Evolutionary conservation across 53 echinoderm and acorn worm genomes (phyloP), one percentile per base, ranked within the genome.

Genomic region (Echinarachnius parma): DNA sequence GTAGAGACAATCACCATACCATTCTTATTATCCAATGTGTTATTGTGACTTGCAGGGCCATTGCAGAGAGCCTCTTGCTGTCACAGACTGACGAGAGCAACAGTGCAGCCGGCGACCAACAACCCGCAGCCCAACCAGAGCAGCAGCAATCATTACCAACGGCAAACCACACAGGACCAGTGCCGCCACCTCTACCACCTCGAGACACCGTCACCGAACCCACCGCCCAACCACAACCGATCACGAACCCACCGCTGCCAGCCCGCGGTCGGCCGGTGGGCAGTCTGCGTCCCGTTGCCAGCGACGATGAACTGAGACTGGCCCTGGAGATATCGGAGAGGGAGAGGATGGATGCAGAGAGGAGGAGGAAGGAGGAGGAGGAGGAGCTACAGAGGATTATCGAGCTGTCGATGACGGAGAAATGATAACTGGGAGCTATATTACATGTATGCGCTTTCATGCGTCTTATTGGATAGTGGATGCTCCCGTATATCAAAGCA

Each of bases 371-470:
- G 60, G 68, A 86, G 36, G 95, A 95, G 33, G 95, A 95, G 15
- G 95, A 95, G 46, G 90, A 95, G 69, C 80, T 95, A 2, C 79
- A 90, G 45, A 82, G 69, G 77, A 95, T 95, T 56, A 50, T 95
- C 32, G 77, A 89, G 81, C 87, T 94, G 22, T 94, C 94, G 16
- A 60, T 94, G 48, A 77, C 80, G 1, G 94, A 94, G 29, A 94
- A 94, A 76, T 94, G 86, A 90, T 34, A 42, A 5, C 39, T 33
- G n/a, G n/a, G n/a, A n/a, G n/a, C n/a, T n/a, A n/a, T n/a, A 13
- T 42, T 14, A 42, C 7, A n/a, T n/a, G n/a, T n/a, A n/a, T n/a
- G n/a, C n/a, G n/a, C n/a, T n/a, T n/a, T n/a, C n/a, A n/a, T n/a
- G n/a, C n/a, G n/a, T n/a, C n/a, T n/a, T n/a, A n/a, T n/a, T n/a